Percentiles rank a stretch among this genome's conserved stretches.
Conservation (phyloP, 2,797 vertebrate genomes). For the Toxotes lorentzi region DNA sequence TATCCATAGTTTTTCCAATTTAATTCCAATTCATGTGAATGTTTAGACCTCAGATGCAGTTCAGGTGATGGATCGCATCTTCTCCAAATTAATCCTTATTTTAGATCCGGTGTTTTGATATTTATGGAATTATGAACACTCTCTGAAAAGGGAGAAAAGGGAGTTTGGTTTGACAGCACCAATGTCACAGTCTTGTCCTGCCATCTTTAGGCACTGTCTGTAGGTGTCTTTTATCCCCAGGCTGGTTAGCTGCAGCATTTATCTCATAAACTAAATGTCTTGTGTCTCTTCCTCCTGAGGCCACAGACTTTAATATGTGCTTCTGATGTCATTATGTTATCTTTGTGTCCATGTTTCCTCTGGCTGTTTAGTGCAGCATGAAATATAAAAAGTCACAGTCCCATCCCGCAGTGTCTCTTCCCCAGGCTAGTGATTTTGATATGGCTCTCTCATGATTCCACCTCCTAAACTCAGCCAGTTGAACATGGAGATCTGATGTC, state of each 20-base stretch:
- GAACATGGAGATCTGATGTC: background rate
- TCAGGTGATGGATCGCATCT: background rate
- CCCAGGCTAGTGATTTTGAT: conserved; percentile 7
- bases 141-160: background rate
- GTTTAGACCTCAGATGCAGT: background rate
- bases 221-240: background rate
- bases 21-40: background rate
- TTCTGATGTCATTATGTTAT: conserved; percentile 17
- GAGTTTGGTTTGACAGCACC: background rate
- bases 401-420: background rate
- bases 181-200: background rate
- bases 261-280: background rate
- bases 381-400: conserved; percentile 22
- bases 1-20: too few relatives aligned
- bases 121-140: background rate
- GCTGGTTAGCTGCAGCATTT: background rate
- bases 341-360: background rate
- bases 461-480: background rate
- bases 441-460: background rate
- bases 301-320: conserved; percentile 4
- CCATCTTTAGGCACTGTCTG: background rate
- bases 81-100: background rate
- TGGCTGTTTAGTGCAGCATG: conserved; percentile 1
- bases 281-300: background rate
- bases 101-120: background rate